Evolutionary conservation across 2,797 vertebrate genomes (phyloP).

Genomic region (Valencia hispanica): DNA sequence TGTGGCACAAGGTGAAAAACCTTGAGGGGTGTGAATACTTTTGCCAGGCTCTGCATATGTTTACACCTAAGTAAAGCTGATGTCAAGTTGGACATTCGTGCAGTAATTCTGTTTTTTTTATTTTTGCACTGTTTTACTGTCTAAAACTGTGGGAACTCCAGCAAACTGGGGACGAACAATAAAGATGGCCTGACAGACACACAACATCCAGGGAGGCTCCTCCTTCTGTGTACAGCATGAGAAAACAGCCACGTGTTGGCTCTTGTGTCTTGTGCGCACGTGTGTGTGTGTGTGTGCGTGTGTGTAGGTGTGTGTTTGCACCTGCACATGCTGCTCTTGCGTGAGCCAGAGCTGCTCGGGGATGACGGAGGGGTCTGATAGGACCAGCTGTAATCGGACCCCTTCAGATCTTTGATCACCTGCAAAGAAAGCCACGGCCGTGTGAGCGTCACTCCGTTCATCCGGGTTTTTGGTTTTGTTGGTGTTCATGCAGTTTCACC

Average conservation of each 20-base stretch:
- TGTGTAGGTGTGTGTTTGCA: constrained; percentile 53
- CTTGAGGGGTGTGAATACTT: neutral
- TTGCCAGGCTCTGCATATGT: neutral
- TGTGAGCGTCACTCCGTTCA: constrained; percentile 1
- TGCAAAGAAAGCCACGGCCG: constrained; percentile 59
- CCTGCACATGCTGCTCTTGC: constrained; percentile 99
- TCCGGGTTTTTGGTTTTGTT: neutral
- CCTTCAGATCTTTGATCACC: constrained; percentile 98
- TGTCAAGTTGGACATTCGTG: neutral
- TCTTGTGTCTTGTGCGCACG: neutral
- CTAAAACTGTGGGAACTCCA: constrained; percentile 2
- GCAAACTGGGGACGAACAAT: constrained; percentile 30
- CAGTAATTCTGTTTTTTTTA: neutral
- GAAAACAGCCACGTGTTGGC: neutral
- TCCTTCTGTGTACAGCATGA: constrained; percentile 47
- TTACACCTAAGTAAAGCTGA: neutral
- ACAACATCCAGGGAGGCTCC: constrained; percentile 50
- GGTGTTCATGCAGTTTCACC: constrained; percentile 72
- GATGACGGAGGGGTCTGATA: constrained; percentile 97
- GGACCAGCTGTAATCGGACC: constrained; percentile 96
- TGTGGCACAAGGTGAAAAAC: neutral
- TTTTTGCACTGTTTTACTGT: neutral
- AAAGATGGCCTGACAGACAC: constrained; percentile 33
- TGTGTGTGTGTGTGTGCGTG: neutral
- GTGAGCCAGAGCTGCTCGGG: constrained; percentile 92